Evolutionary conservation across 2,888 invertebrate species (phyloP), one percentile per base, ranked within the genome.

Genomic region (Tetramorium bicarinatum): DNA sequence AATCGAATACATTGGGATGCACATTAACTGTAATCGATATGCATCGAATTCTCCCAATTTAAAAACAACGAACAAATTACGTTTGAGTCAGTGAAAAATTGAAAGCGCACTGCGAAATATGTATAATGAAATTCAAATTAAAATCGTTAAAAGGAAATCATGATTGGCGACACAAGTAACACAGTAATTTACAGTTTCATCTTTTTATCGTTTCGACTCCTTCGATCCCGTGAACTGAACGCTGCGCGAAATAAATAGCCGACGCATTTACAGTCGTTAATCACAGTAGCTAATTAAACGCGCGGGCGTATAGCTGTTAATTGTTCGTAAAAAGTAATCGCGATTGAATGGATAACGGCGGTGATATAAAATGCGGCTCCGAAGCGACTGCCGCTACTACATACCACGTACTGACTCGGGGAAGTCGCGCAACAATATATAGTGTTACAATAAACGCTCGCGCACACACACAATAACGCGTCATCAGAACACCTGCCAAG

Each of bases 241-340:
- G 21, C 2, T 21, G 41, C 18, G 8, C 62, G 62, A 62, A 64
- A 21, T 41, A 64, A 64, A 41, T 64, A 41, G 21, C 38, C 62
- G 11, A 62, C 18, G 11, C 15, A 62, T 62, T 62, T 62, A 18
- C 61, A 64, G 13, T 41, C 41, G 41, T 64, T 64, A 64, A 64
- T 64, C 64, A 21, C 41, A 41, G 6, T 13, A 64, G 41, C 13
- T 41, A 41, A 64, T 64, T 64, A 64, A 64, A 41, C 38, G 64
- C 64, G 41, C 38, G 64, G 7, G 41, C 21, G 21, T 41, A 41
- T 9, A 34, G 41, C 9, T 41, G 13, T 64, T 64, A 64, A 64
- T 64, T 62, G 62, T 41, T 41, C 21, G 18, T 21, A 64, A 21
- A 64, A 64, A 64, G 41, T 21, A 64, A 21, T 64, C 64, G 13